phyloP scores from a whole-genome alignment of 2,113 vertebrate genomes.

The Burhinus oedicnemus region DNA sequence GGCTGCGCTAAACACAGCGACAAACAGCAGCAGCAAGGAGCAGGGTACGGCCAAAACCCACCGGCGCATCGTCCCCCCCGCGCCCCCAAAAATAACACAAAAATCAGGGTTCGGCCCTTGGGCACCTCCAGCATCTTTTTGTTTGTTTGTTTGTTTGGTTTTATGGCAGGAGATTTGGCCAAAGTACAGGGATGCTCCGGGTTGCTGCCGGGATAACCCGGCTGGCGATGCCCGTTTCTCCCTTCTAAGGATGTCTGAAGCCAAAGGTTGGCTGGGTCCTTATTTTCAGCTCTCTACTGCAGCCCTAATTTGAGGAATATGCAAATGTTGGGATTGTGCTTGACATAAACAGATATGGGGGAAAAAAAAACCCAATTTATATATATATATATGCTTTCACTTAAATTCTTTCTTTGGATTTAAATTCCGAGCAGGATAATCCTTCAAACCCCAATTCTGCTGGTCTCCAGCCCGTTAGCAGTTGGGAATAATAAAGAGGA shows the following conservation, averaged over 20 bases:
- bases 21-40: background rate
- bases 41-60: accelerated
- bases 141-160: background rate
- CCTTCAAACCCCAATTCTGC: background rate
- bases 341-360: too few relatives aligned
- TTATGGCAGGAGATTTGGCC: background rate
- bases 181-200: background rate
- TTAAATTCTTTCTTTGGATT: background rate
- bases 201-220: accelerated
- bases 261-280: accelerated
- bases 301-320: background rate
- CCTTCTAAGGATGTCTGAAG: accelerated
- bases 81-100: accelerated
- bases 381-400: background rate
- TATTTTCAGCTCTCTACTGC: too few relatives aligned
- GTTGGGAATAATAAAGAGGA: background rate
- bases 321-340: background rate
- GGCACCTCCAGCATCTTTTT: too few relatives aligned
- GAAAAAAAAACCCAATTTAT: too few relatives aligned
- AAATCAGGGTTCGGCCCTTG: background rate
- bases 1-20: background rate
- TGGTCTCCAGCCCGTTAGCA: accelerated
- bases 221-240: accelerated
- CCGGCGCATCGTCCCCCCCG: accelerated
- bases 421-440: background rate